Base-by-base conservation (phyloP, 2,888 invertebrate species). In the Eilema sororculum region DNA sequence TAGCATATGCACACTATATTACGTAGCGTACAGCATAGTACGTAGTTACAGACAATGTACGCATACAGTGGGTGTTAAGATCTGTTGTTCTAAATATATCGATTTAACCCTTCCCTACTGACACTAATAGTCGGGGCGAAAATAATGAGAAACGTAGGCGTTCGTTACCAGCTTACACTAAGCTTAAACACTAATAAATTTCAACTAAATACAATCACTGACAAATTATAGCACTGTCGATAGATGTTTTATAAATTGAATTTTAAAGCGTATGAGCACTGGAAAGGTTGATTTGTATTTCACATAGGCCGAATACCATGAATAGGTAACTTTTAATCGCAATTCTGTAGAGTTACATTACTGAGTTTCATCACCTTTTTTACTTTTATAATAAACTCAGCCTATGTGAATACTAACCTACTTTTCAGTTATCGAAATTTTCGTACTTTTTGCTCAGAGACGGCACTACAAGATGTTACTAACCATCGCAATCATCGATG, bases 141-240 rank as follows among this genome's bases (percentile, higher is more conserved):
- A 84, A 83, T 72, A 68, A 68, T 58, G 52, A 76, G 77, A 85
- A 85, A 81, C 78, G 86, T 88, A 89, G 89, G 90, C 88, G 58
- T 83, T 84, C 75, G 83, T 86, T 84, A 84, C 81, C 84, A 87
- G 85, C 90, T 89, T 87, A 90, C 77, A 79, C 90, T 90, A 89
- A 86, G 85, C 86, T 89, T 89, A 87, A 85, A 86, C 75, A 70
- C 90, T 92, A 91, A 89, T 93, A 92, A 89, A 93, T 91, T 92
- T 93, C 72, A 91, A 92, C 93, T 93, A 93, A 93, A 90, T 78
- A 85, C 73, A 81, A 70, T 78, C 74, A 80, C 77, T 81, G 79
- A 74, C 73, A 75, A 80, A 78, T 71, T 64, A 68, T 61, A 67
- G 68, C 73, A 63, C 75, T 81, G 74, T 72, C 76, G 57, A 71